Percentiles rank a stretch among this genome's conserved stretches.
phyloP scores from a whole-genome alignment of 2,797 vertebrate species.

The Sebastes hopkinsi region DNA sequence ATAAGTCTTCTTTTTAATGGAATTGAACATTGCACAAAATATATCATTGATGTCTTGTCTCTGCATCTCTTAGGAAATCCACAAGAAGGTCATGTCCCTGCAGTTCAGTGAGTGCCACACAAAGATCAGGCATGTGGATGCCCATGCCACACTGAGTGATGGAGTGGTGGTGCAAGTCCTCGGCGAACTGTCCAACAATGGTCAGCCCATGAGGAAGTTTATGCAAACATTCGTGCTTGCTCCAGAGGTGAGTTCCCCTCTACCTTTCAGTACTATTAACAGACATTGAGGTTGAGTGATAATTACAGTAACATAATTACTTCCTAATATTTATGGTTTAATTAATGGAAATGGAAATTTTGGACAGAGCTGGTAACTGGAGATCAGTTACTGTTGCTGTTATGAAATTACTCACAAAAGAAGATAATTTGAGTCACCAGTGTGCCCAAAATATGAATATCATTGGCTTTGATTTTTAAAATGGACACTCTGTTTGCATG shows the following conservation, averaged over 20 bases:
- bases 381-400: neutral
- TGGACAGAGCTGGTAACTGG: neutral
- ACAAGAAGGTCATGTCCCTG: slow-evolving; percentile 98
- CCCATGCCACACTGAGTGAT: slow-evolving; percentile 94
- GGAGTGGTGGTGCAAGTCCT: slow-evolving; percentile 98
- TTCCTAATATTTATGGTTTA: neutral
- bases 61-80: slow-evolving; percentile 87
- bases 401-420: neutral
- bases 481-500: neutral
- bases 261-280: neutral
- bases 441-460: neutral
- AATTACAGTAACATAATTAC: neutral
- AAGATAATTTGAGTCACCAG: neutral
- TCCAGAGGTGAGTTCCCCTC: slow-evolving; percentile 87
- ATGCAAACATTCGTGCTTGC: slow-evolving; percentile 99
- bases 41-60: accelerated
- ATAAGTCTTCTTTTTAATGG: neutral
- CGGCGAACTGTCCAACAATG: slow-evolving; percentile 95
- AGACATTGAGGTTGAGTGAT: neutral
- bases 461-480: neutral
- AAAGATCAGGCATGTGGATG: slow-evolving; percentile 97
- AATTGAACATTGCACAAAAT: neutral
- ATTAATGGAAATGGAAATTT: neutral
- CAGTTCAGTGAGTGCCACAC: slow-evolving; percentile 99
- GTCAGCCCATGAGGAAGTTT: slow-evolving; percentile 98